Percentiles rank a stretch among this genome's conserved stretches.
phyloP scores from a whole-genome alignment of 2,113 vertebrate species.

The Platysteira castanea region DNA sequence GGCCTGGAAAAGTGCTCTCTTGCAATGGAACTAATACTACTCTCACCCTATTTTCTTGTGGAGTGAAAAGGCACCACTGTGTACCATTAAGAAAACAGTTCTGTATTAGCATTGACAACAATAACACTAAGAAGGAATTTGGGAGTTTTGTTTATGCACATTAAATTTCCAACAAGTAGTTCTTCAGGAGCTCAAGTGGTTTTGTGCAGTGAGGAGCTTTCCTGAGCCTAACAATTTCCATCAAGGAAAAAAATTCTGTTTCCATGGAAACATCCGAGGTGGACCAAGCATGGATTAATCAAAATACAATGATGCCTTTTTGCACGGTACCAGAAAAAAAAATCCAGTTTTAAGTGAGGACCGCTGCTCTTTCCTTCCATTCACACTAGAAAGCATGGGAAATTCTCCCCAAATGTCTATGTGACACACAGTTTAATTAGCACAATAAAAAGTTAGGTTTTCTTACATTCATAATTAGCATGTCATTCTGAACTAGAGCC shows the following conservation, averaged over 20 bases:
- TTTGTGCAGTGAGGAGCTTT: constrained; percentile 65
- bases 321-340: constrained; percentile 62
- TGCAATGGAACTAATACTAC: not conserved
- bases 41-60: not conserved
- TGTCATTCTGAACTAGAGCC: not conserved
- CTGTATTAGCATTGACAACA: constrained; percentile 35
- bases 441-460: not conserved
- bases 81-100: constrained; percentile 66
- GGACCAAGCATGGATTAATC: constrained; percentile 81
- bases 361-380: constrained; percentile 53
- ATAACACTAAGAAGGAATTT: constrained; percentile 47
- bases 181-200: constrained; percentile 48
- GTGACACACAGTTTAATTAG: constrained; percentile 45
- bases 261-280: constrained; percentile 77
- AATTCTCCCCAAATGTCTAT: constrained; percentile 51
- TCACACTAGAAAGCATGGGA: constrained; percentile 56
- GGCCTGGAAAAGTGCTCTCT: not conserved
- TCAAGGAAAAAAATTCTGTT: constrained; percentile 73
- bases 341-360: constrained; percentile 62
- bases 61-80: constrained; percentile 37
- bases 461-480: constrained; percentile 30
- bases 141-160: constrained; percentile 63
- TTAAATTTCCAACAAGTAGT: constrained; percentile 68
- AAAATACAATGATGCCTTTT: constrained; percentile 80
- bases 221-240: constrained; percentile 68